phyloP scores from a whole-genome alignment of 2,113 vertebrate genomes.

The Vulpes vulpes region DNA sequence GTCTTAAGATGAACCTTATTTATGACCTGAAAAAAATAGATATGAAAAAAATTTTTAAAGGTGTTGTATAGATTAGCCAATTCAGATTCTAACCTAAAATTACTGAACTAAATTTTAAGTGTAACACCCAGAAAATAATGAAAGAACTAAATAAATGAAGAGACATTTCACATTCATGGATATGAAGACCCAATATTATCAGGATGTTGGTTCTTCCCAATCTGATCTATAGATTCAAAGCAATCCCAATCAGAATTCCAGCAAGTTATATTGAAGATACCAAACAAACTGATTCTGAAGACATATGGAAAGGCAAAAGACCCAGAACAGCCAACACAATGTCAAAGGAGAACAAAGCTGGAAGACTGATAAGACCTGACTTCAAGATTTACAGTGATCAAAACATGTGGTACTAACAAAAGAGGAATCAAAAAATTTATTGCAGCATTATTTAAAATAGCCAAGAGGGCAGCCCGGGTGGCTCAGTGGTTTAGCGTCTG shows the following conservation, averaged over 20 bases:
- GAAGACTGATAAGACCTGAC: not conserved
- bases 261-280: not conserved
- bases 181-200: not conserved
- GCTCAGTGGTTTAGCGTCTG: too few species aligned
- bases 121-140: not conserved
- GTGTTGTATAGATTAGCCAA: not conserved
- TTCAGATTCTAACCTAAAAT: constrained; percentile 2
- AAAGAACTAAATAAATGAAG: constrained; percentile 33
- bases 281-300: constrained; percentile 22
- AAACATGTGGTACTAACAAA: not conserved
- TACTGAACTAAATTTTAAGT: constrained; percentile 52
- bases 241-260: not conserved
- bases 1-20: constrained; percentile 92
- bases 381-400: constrained; percentile 16
- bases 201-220: not conserved
- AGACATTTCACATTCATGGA: not conserved
- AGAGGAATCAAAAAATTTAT: not conserved
- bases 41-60: not conserved
- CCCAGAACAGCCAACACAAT: not conserved
- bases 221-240: not conserved
- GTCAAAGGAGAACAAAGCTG: not conserved
- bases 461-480: too few species aligned
- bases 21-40: constrained; percentile 88
- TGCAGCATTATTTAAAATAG: not conserved
- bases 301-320: not conserved